A percentile compares a stretch with the other conserved stretches of the same genome.
Evolutionary conservation across 2,888 invertebrate species (phyloP).

Genomic region (Protophormia terraenovae): DNA sequence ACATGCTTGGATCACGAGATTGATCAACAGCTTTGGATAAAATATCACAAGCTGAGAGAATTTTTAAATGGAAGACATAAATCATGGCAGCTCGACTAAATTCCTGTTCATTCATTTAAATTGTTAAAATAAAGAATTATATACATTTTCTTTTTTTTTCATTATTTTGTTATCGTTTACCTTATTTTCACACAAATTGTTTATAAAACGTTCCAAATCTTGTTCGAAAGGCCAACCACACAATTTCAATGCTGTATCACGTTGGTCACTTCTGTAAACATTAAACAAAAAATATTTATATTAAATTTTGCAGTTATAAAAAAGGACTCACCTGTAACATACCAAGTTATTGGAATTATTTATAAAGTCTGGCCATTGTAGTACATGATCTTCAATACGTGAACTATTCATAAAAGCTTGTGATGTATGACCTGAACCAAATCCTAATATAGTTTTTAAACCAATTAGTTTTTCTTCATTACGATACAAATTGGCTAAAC

Average conservation of each 20-base stretch:
- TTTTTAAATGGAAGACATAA: conserved; percentile 93
- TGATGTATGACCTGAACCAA: conserved; percentile 74
- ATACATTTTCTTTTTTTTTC: neutral
- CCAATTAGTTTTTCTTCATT: conserved; percentile 87
- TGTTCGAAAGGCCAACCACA: conserved; percentile 95
- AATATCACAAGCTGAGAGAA: conserved; percentile 92
- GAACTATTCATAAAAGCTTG: conserved; percentile 77
- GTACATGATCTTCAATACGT: conserved; percentile 76
- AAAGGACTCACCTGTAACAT: conserved; percentile 74
- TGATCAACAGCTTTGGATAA: conserved; percentile 87
- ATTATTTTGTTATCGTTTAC: conserved; percentile 62
- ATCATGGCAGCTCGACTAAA: conserved; percentile 94
- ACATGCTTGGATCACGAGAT: conserved; percentile 76
- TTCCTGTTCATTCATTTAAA: conserved; percentile 79
- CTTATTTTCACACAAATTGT: conserved; percentile 87
- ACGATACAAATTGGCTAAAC: conserved; percentile 78
- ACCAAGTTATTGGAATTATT: conserved; percentile 78
- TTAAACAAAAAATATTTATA: neutral
- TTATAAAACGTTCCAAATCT: conserved; percentile 85
- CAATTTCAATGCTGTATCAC: conserved; percentile 90
- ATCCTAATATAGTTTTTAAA: conserved; percentile 79
- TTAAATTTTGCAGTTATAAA: conserved; percentile 8
- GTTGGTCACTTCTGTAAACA: conserved; percentile 83
- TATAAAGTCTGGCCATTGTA: conserved; percentile 80
- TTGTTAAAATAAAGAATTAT: neutral